Conservation (phyloP, 2,113 vertebrate genomes). For the Eurystomus gularis region DNA sequence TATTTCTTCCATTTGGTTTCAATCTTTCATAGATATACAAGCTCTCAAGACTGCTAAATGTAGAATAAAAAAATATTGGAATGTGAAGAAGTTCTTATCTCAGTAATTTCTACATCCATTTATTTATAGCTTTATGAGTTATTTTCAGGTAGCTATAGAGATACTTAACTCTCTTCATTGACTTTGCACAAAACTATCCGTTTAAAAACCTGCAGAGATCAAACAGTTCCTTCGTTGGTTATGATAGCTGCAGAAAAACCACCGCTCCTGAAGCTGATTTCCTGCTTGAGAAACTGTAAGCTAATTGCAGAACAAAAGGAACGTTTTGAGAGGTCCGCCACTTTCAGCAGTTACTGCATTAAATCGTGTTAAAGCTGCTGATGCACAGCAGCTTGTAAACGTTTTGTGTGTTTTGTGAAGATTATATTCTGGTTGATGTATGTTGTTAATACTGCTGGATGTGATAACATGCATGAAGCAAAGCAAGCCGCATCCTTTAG, state of each 20-base stretch:
- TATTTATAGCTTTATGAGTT: background rate
- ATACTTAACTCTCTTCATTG: background rate
- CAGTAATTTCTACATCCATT: background rate
- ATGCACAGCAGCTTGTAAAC: background rate
- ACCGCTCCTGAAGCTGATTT: slow-evolving; percentile 68
- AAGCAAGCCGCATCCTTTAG: background rate
- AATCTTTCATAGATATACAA: background rate
- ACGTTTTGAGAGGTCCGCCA: slow-evolving; percentile 28
- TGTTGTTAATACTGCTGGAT: background rate
- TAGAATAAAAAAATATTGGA: background rate
- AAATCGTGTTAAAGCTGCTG: background rate
- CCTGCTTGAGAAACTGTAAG: slow-evolving; percentile 73
- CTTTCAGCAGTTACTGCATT: background rate
- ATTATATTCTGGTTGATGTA: background rate
- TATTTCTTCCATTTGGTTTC: background rate
- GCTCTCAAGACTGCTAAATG: background rate
- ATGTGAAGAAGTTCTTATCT: background rate
- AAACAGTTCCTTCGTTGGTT: slow-evolving; percentile 58
- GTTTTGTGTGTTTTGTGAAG: background rate
- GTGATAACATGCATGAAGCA: background rate
- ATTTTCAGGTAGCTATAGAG: background rate
- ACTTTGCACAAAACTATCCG: background rate
- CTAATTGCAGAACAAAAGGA: slow-evolving; percentile 57
- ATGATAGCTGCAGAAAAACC: slow-evolving; percentile 69
- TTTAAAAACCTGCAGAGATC: slow-evolving; percentile 61